Evolutionary conservation across 2,113 vertebrate genomes (phyloP).

Genomic region (Athene noctua): DNA sequence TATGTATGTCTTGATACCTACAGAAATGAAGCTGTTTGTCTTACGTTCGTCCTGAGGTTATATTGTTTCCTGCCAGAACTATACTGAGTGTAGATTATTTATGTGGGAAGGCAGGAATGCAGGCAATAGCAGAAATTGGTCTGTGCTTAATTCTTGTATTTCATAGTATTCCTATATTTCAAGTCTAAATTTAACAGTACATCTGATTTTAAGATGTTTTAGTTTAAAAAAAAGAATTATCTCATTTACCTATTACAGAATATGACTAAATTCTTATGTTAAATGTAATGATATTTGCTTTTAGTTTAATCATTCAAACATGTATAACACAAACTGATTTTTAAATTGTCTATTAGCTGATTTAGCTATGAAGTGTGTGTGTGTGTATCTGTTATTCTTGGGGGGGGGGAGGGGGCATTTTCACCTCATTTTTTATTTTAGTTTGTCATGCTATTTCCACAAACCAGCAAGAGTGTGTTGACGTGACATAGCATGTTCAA

Average conservation of each 20-base stretch:
- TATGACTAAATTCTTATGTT: background rate
- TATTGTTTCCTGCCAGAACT: background rate
- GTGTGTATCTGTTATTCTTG: background rate
- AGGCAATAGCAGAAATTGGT: background rate
- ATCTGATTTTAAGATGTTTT: background rate
- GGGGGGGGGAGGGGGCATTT: background rate
- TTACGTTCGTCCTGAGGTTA: background rate
- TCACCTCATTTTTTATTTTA: background rate
- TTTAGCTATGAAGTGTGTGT: background rate
- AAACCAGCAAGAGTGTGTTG: background rate
- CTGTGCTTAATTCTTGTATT: background rate
- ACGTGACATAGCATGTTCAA: background rate
- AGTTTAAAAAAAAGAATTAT: background rate
- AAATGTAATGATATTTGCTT: background rate
- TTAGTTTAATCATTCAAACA: background rate
- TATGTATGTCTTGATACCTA: background rate
- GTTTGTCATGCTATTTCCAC: background rate
- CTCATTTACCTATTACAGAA: background rate
- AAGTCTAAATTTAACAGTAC: background rate
- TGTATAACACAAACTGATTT: background rate
- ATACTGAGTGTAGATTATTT: background rate
- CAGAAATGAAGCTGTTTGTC: background rate
- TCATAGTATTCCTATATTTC: background rate
- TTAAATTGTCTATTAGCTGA: background rate
- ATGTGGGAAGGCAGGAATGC: background rate